Evolutionary conservation across 64 coral and sea anemone species (phyloP), one percentile per base, ranked within the genome.

Genomic region (Montipora efflorescens): DNA sequence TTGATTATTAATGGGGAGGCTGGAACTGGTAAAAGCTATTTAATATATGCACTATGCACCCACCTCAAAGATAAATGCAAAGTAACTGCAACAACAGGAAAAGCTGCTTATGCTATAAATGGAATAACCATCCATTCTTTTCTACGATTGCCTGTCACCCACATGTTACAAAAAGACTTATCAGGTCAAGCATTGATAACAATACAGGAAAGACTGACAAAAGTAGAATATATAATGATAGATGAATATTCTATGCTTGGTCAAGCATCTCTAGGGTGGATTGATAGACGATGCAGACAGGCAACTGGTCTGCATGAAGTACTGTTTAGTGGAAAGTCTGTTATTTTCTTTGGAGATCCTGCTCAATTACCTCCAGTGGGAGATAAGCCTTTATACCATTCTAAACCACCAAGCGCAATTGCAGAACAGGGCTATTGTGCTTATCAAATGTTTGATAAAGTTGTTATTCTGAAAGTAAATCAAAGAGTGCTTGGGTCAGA

Each of bases 61-160:
- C n/a, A 87, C 71, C 84, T 74, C 48, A 61, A 87, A 87, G 58
- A 87, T 14, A 69, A 69, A 72, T 87, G 25, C 49, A 67, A 69
- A 69, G 47, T 87, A 19, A 87, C 67, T 69, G 84, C 84, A 68
- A 87, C 84, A 69, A 87, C 84, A 69, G 84, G 84, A 67, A 89
- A 89, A 20, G 87, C 87, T 69, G 46, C 87, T 51, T 89, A 76
- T 58, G 76, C 23, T 74, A 76, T 89, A 21, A 77, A 53, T 21
- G 87, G 73, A 14, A 36, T 89, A 55, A 89, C 87, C 52, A 55
- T 55, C 52, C 52, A 55, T 55, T 55, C 52, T 55, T 55, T 55
- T 55, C 52, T 55, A 55, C 53, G 75, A 73, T 71, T 88, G 18
- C 86, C 86, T 74, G 59, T 76, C 51, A 52, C 69, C n/a, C 22